Evolutionary conservation across 2,797 vertebrate genomes (phyloP).

Genomic region (Phataginus tricuspis): DNA sequence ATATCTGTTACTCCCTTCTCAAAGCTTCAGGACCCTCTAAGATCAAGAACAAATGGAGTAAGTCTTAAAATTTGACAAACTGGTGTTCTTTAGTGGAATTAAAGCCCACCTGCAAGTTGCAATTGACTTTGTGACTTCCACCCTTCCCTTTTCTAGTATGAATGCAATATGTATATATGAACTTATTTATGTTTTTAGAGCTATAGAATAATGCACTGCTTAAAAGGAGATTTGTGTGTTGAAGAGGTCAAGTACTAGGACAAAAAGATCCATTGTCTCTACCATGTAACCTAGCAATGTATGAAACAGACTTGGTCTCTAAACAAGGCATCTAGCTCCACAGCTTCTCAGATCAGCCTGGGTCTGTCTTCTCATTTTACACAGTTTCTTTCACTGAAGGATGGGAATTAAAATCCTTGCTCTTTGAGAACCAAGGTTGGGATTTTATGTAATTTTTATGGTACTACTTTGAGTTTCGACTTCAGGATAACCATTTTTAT

Average conservation of each 20-base stretch:
- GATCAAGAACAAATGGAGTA: not conserved
- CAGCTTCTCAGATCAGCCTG: not conserved
- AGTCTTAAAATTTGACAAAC: not conserved
- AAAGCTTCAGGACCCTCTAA: not conserved
- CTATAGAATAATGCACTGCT: not conserved
- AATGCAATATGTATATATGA: not conserved
- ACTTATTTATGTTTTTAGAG: not conserved
- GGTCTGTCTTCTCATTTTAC: not conserved
- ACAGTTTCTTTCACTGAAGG: not conserved
- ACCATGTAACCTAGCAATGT: not conserved
- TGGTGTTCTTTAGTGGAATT: not conserved
- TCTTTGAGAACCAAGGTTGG: not conserved
- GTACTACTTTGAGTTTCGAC: not conserved
- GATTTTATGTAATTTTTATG: not conserved
- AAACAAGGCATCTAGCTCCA: not conserved
- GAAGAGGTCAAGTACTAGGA: not conserved
- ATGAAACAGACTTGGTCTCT: not conserved
- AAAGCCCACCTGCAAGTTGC: not conserved
- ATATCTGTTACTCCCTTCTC: not conserved
- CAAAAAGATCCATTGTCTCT: not conserved
- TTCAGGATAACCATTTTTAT: slow-evolving; percentile 19
- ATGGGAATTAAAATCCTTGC: not conserved
- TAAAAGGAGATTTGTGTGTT: not conserved
- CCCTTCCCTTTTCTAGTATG: not conserved
- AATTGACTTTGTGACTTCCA: not conserved